Evolutionary conservation across 2,888 invertebrate species (phyloP), one percentile per base, ranked within the genome.

Genomic region (Eledona agricola): DNA sequence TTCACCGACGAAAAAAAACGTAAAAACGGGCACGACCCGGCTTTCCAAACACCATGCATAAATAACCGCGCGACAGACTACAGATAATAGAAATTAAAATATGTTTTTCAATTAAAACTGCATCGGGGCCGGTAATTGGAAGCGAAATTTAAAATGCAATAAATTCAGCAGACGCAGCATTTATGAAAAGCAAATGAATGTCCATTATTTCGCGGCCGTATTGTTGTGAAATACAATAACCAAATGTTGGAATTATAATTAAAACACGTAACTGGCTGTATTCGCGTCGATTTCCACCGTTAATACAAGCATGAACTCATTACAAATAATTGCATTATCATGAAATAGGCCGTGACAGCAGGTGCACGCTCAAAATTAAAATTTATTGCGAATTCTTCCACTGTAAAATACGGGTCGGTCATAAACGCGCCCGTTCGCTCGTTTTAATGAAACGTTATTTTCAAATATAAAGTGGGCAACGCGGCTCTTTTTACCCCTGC

Each of bases 111-210:
- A 52, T 46, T 46, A 26, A 46, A 52, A 31, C 31, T 40, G 25
- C 23, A 47, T 25, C 26, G 46, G 31, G 7, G n/a, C n/a, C 34
- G 7, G 16, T 49, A 40, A 49, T 38, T 31, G 45, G 23, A 40
- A 34, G 28, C 22, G 16, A 54, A 49, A 42, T 47, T 55, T 47
- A 52, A 52, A 56, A 52, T 49, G 49, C 49, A 32, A 49, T 56
- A 53, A 53, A 49, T 49, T 34, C 20, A 25, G 26, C 25, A 19
- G 26, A 42, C 31, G 38, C 53, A 35, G 46, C 54, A 55, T 60
- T 53, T 61, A 58, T 58, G 54, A 32, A n/a, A 60, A 60, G 61
- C 59, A 57, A 62, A 64, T 59, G 56, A 56, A 55, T 52, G 43
- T 31, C 45, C 42, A 58, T 58, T 61, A 55, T 56, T 57, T 51